These are phyloP conservation scores for Microtus richardsoni DNA, from an alignment of 2,113 vertebrate genomes.

Conservation along the genomic window DNA sequence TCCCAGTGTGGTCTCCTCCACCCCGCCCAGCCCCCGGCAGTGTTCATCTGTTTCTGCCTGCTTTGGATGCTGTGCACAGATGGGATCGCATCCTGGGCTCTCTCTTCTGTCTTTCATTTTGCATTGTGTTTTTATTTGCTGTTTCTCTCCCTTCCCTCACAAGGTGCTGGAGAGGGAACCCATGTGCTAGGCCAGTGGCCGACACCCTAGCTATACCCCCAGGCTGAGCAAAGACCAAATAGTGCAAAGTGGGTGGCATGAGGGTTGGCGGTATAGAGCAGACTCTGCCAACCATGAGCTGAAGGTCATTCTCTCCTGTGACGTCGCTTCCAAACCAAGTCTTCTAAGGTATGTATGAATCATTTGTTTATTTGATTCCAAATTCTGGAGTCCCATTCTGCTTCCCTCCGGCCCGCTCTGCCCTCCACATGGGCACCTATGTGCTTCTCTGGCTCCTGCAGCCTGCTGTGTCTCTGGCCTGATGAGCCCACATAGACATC, in stretches of 20 bases:
- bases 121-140: neutral
- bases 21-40: neutral
- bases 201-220: no score
- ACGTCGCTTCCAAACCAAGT: neutral
- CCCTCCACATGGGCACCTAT: neutral
- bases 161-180: neutral
- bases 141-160: no score
- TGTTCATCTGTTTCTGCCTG: neutral
- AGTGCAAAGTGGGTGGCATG: fast-evolving
- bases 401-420: neutral
- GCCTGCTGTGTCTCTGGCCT: neutral
- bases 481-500: neutral
- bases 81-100: neutral
- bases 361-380: neutral
- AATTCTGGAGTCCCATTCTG: neutral
- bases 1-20: no score
- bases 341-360: neutral
- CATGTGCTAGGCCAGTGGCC: neutral
- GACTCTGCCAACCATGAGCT: neutral
- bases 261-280: neutral
- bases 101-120: neutral
- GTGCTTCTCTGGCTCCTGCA: neutral
- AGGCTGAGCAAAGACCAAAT: neutral
- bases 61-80: neutral
- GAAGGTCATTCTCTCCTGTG: neutral